phyloP scores from a whole-genome alignment of 2,888 invertebrate genomes.

The Mythimna lalbum region DNA sequence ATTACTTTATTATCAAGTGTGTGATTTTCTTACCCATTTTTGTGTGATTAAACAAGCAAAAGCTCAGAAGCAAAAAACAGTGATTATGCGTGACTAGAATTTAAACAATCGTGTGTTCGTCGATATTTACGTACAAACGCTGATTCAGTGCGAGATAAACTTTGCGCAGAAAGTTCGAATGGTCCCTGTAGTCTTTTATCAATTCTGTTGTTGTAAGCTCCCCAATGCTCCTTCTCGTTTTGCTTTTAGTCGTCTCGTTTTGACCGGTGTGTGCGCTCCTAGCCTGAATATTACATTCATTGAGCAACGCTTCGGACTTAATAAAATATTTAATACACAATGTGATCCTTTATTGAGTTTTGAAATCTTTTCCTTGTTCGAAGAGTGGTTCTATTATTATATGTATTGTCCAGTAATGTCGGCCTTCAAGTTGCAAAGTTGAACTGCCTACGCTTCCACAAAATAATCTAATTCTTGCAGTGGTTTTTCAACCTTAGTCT shows the following conservation, averaged over 20 bases:
- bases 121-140: conserved; percentile 42
- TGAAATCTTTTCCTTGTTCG: conserved; percentile 23
- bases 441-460: conserved; percentile 54
- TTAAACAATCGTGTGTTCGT: conserved; percentile 40
- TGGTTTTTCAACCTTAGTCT: conserved; percentile 66
- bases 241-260: conserved; percentile 67
- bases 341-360: conserved; percentile 53
- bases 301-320: conserved; percentile 70
- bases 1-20: conserved; percentile 60
- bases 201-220: conserved; percentile 72
- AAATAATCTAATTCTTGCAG: conserved; percentile 69
- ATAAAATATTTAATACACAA: conserved; percentile 67
- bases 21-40: conserved; percentile 36
- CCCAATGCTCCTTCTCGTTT: conserved; percentile 68
- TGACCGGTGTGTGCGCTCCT: conserved; percentile 62
- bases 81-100: conserved; percentile 50
- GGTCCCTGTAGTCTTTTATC: conserved; percentile 64
- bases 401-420: conserved; percentile 52
- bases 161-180: conserved; percentile 59
- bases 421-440: conserved; percentile 66
- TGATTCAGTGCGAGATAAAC: conserved; percentile 48
- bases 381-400: conserved; percentile 39
- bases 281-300: conserved; percentile 76
- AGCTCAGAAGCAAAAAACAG: conserved; percentile 45
- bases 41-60: conserved; percentile 47